Base-by-base conservation (phyloP, 1,140 invertebrate genomes). In the Drosophila triauraria region DNA sequence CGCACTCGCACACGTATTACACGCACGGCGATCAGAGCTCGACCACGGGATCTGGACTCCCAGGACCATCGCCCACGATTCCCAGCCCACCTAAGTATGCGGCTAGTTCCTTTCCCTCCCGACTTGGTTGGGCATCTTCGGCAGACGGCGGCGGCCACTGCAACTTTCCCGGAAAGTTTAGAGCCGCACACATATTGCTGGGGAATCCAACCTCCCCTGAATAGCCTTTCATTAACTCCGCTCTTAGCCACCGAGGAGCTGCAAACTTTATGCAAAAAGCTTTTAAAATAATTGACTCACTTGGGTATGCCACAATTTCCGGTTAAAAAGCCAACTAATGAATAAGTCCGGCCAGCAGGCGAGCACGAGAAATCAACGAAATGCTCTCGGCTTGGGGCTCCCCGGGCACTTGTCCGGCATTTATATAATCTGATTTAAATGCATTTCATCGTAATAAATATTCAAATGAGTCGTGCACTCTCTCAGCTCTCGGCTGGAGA, bases 241-340 rank as follows among this genome's bases (percentile, higher is more conserved):
- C 58, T 72, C 65, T 75, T 61, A 82, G 76, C 83, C 83, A 75
- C 86, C 75, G 48, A 75, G 69, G 64, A 82, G 63, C 69, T 80
- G 57, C 51, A 63, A 91, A 81, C 68, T 91, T 83, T 80, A 76
- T 84, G 80, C 82, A 78, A 74, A 88, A 87, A 88, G 83, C 87
- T 91, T 91, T 91, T 91, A 91, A 91, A 91, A 91, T 91, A 91
- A 91, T 91, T 91, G 88, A 87, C 78, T 91, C 87, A 79, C 88
- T 87, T 82, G 87, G 82, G 87, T 77, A 82, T 91, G 70, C 82
- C 83, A 79, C 78, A 91, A 90, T 90, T 91, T 90, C 81, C 85
- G 85, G 82, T 90, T 82, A 88, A 81, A 79, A 83, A 82, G 85
- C 58, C 75, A 80, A 81, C 84, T 88, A 87, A 87, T 87, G 80